These are phyloP conservation scores for Coenonympha glycerion DNA, from an alignment of 2,888 invertebrate genomes.

Conservation along the genomic window DNA sequence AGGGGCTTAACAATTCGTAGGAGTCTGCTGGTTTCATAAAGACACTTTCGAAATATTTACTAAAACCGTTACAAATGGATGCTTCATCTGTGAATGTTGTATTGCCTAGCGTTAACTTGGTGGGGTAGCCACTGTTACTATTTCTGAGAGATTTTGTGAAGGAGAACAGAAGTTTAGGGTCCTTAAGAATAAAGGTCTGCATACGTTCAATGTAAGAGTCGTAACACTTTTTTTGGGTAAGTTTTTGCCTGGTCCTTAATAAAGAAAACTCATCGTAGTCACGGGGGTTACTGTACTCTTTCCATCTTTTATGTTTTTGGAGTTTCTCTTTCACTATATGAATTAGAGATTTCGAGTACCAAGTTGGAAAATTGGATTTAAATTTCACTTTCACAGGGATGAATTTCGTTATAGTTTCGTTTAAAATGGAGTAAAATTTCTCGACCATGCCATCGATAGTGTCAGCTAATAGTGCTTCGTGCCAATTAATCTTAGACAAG, in stretches of 20 bases:
- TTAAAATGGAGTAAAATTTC: too few species aligned
- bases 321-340: constrained; percentile 11
- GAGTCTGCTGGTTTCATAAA: neutral
- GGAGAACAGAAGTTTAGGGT: constrained; percentile 3
- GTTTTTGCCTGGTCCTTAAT: neutral
- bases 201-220: neutral
- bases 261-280: neutral
- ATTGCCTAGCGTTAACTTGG: neutral
- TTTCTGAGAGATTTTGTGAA: constrained; percentile 2
- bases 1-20: neutral
- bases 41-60: constrained; percentile 10
- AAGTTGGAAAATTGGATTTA: constrained; percentile 2
- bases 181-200: neutral
- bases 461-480: too few species aligned
- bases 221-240: neutral
- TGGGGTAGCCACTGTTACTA: constrained; percentile 1
- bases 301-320: constrained; percentile 3
- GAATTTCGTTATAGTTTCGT: too few species aligned
- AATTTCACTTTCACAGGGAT: neutral
- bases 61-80: constrained; percentile 3
- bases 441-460: too few species aligned
- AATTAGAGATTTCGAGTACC: constrained; percentile 9
- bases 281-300: neutral
- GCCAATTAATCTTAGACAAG: constrained; percentile 8
- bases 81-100: neutral